Evolutionary conservation across 2,888 invertebrate species (phyloP).

Genomic region (Therioaphis trifolii): DNA sequence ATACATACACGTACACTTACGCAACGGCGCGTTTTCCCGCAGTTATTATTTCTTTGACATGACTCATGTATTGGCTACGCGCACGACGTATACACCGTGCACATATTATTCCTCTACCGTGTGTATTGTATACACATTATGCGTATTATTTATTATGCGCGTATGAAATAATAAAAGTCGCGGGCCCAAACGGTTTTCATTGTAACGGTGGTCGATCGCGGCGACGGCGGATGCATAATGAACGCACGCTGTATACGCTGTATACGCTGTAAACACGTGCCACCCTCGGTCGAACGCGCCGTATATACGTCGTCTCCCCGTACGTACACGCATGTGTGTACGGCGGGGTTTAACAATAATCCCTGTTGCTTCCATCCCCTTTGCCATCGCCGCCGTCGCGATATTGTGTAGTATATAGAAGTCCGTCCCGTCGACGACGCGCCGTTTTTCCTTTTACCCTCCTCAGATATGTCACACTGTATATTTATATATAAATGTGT

Average conservation of each 20-base stretch:
- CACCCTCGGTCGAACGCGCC: constrained; percentile 48
- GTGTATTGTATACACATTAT: too few species aligned
- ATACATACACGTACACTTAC: too few species aligned
- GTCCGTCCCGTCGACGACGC: neutral
- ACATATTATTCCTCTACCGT: too few species aligned
- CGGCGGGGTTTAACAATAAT: constrained; percentile 51
- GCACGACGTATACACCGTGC: too few species aligned
- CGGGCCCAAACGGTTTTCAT: constrained; percentile 37
- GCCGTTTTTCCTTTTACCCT: constrained; percentile 42
- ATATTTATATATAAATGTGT: constrained; percentile 14
- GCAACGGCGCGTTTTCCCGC: too few species aligned
- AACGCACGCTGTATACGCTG: neutral
- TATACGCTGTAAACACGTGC: constrained; percentile 24
- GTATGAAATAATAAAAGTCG: constrained; percentile 11
- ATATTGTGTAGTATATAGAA: too few species aligned
- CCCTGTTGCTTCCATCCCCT: constrained; percentile 55
- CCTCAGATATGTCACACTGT: constrained; percentile 2
- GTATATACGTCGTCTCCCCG: neutral
- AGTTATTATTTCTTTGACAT: too few species aligned
- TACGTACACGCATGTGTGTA: neutral
- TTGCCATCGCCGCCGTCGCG: neutral
- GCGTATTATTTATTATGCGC: too few species aligned
- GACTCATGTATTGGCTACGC: too few species aligned
- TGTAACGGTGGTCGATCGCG: constrained; percentile 53
- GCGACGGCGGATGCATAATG: constrained; percentile 43